Evolutionary conservation across 2,797 vertebrate species (phyloP), one percentile per base, ranked within the genome.

Genomic region (Sarcoramphus papa): DNA sequence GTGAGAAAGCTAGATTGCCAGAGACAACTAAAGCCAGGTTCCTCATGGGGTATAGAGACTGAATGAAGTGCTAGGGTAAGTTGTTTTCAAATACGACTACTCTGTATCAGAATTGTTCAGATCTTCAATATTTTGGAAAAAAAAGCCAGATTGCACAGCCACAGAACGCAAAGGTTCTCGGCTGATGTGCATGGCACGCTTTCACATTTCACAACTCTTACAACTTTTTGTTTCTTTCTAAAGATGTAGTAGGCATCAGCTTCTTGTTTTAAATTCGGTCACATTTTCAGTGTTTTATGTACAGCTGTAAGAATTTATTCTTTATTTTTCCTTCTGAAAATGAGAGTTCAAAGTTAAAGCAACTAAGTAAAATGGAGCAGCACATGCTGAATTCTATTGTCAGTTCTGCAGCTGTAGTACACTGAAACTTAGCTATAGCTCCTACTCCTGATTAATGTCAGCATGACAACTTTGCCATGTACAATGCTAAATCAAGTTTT

Each of bases 121-220:
- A 59, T 51, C 22, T 62, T 69, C 30, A 37, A 1, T 14, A 43
- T 40, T 59, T 67, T 70, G 40, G 31, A 27, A 67, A 73, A 56
- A 76, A 76, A 28, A 7, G 13, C 6, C 41, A 43, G 20, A 37
- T 78, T 74, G 30, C 53, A 63, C 40, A 67, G 62, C 10, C 22
- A 80, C 6, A 19, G 7, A 72, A 23, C 2, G 4, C 33, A 75
- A 75, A 60, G 2, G 2, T 40, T 85, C 31, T n/a, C 19, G 5
- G 35, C 13, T 43, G 40, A 57, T 17, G 8, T 19, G 22, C 0
- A 0, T 8, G n/a, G 9, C 16, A 56, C 1, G 3, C 54, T 75
- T 78, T 81, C 65, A 64, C 9, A 7, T 51, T 84, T 87, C 43
- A 45, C 16, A 76, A 25, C 30, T 47, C 67, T n/a, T n/a, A 25